Conservation (phyloP, 2,113 vertebrate genomes). For the Gopherus evgoodei region DNA sequence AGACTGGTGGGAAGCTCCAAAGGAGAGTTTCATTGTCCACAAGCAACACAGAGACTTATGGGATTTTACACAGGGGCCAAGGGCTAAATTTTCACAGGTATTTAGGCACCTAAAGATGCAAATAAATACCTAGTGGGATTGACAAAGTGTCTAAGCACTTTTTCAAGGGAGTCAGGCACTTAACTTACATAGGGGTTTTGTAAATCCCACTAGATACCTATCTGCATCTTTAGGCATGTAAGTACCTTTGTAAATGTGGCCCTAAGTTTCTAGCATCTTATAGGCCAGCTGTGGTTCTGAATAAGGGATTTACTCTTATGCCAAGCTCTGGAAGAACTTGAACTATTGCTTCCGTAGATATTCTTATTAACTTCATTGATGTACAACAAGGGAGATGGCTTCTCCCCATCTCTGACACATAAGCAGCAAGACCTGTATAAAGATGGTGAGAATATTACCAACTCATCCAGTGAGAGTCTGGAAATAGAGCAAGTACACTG, state of each 20-base stretch:
- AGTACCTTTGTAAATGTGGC: neutral
- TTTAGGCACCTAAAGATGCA: conserved; percentile 15
- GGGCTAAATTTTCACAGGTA: neutral
- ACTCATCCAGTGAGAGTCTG: neutral
- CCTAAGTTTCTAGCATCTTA: neutral
- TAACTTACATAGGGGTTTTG: neutral
- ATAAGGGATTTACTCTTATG: neutral
- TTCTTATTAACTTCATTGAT: neutral
- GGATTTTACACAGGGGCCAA: neutral
- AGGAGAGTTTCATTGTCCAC: neutral
- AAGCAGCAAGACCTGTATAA: neutral
- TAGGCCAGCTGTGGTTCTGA: neutral
- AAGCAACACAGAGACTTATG: neutral
- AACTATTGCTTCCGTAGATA: neutral
- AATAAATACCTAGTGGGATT: conserved; percentile 16
- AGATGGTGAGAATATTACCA: neutral
- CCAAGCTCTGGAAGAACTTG: neutral
- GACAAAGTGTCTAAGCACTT: neutral
- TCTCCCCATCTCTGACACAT: neutral
- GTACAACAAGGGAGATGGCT: neutral
- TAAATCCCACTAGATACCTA: conserved; percentile 14
- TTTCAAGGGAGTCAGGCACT: neutral
- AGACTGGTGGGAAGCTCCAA: neutral
- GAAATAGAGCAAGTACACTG: neutral
- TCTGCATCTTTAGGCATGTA: neutral